A percentile compares a stretch with the other conserved stretches of the same genome.
phyloP scores from a whole-genome alignment of 2,797 vertebrate species.

The Eospalax fontanierii region DNA sequence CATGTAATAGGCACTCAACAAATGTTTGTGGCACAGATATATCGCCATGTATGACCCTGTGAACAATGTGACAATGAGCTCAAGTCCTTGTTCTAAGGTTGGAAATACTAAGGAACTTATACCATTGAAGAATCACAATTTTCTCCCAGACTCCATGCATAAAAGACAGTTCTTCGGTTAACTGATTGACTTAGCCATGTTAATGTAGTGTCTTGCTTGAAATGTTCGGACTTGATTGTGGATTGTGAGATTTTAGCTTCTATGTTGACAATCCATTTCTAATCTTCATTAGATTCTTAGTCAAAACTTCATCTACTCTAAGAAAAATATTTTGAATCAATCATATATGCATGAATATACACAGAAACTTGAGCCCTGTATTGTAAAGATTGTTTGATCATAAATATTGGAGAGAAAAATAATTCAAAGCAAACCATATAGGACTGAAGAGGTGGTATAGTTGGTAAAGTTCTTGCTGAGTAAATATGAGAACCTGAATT shows the following conservation, averaged over 20 bases:
- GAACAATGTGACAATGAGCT: neutral
- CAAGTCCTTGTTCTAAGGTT: neutral
- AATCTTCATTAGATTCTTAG: slow-evolving; percentile 58
- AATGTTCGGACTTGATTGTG: slow-evolving; percentile 25
- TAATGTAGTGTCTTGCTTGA: slow-evolving; percentile 27
- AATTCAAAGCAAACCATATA: neutral
- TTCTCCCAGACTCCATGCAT: no score
- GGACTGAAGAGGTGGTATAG: no score
- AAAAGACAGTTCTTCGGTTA: no score
- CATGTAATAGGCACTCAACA: neutral
- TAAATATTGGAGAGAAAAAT: neutral
- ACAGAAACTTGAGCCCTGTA: no score
- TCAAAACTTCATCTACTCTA: slow-evolving; percentile 7
- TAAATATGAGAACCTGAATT: no score
- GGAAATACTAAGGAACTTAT: slow-evolving; percentile 46
- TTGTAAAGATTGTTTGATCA: no score
- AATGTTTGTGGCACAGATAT: neutral
- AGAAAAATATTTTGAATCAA: slow-evolving; percentile 30
- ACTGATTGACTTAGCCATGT: neutral
- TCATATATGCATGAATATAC: no score
- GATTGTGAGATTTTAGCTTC: slow-evolving; percentile 17
- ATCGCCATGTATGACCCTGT: neutral
- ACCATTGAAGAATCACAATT: neutral
- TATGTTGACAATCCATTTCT: neutral
- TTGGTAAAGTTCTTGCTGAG: no score